Base-by-base conservation (phyloP, 2,113 vertebrate species). In the Amia ocellicauda region DNA sequence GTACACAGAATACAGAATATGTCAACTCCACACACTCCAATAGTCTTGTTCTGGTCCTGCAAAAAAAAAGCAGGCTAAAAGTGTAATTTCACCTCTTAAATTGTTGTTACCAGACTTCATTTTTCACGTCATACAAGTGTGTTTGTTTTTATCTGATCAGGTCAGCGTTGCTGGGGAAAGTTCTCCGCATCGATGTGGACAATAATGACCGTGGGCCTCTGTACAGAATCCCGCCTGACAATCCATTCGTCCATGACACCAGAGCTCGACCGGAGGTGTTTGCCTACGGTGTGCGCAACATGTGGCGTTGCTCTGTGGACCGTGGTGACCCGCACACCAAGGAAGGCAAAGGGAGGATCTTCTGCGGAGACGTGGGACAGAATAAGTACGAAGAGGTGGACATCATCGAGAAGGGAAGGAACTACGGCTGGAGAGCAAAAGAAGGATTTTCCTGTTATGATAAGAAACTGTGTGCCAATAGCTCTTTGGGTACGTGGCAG, bases 301-400 rank as follows among this genome's bases (percentile, higher is more conserved):
- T 98, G 96, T 99, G 96, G 96, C 90, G 96, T 64, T 99, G 95
- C 78, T 98, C 96, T 0, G 94, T 98, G 24, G 95, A 99, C 58
- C 83, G 91, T 19, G 96, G 96, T 0, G 93, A 98, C 41, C 87
- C 87, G 0, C 1, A 0, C 1, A 91, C 90, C n/a, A 90, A 83
- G 55, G 80, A 90, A 0, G 95, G 94, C 40, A 94, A 89, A 63
- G 93, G 95, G 1, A 84, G 96, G 2, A 91, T 99, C 63, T 95
- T 99, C 88, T 99, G 96, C 0, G 96, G 96, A 0, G 96, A 98
- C 0, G 95, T 99, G 65, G 95, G 96, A 22, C 96, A 99, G 83
- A 98, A 98, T 73, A 97, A 94, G 78, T 99, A 89, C 0, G 96
- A 99, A 75, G 95, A 99, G 79, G 75, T 99, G 0, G 93, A 98